Conservation (phyloP, 2,888 invertebrate species). For the Eumerus sabulonum region DNA sequence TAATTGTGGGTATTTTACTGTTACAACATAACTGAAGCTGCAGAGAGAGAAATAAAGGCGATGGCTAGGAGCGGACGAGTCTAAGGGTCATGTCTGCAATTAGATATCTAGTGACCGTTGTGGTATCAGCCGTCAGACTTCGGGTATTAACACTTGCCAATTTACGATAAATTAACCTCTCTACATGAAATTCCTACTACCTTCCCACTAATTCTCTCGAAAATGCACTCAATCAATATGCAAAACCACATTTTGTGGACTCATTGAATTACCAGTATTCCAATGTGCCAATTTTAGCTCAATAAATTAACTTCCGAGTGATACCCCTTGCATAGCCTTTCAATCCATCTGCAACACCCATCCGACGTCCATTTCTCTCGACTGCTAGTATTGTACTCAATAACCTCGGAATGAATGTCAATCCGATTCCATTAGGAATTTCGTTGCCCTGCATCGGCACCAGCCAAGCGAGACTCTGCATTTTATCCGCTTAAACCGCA, state of each 20-base stretch:
- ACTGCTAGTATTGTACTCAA: background rate
- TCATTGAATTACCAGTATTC: background rate
- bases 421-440: slow-evolving; percentile 11
- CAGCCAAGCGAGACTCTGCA: slow-evolving; percentile 31
- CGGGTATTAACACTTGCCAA: no score
- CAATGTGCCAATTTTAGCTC: no score
- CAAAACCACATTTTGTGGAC: background rate
- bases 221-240: background rate
- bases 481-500: slow-evolving; percentile 34
- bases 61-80: no score
- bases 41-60: no score
- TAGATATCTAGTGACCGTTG: no score
- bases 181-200: no score
- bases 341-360: no score
- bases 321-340: no score
- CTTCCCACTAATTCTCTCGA: no score
- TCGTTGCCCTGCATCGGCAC: slow-evolving; percentile 12
- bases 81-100: no score
- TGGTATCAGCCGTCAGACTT: no score
- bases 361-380: slow-evolving; percentile 1
- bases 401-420: slow-evolving; percentile 29
- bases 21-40: background rate
- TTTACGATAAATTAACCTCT: no score
- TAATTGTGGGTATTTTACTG: slow-evolving; percentile 11
- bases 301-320: slow-evolving; percentile 36